phyloP scores from a whole-genome alignment of 2,113 vertebrate genomes.

The Bos taurus region DNA sequence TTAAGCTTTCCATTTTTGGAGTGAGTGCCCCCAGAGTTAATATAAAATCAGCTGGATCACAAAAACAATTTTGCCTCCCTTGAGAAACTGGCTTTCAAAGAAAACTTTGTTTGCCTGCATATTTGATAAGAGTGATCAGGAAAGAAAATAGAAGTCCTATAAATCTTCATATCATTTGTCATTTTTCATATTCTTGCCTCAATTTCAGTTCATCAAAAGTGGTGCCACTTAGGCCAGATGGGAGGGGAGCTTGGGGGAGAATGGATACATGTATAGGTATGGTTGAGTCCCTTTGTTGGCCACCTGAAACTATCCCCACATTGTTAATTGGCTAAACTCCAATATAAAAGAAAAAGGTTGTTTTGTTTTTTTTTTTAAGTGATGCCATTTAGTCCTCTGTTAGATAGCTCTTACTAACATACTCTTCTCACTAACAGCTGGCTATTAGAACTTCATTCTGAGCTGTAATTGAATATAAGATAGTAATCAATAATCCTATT shows the following conservation, averaged over 20 bases:
- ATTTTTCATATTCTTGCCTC: not conserved
- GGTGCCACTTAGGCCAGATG: not conserved
- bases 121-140: not conserved
- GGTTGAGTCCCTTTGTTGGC: not conserved
- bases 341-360: not conserved
- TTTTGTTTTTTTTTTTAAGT: not conserved
- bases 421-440: not conserved
- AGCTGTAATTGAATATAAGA: not conserved
- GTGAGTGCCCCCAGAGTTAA: not conserved
- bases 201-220: not conserved
- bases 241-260: not conserved
- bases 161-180: not conserved
- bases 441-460: not conserved
- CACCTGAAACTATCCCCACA: not conserved
- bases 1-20: slow-evolving; percentile 30
- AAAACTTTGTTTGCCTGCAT: not conserved
- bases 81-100: slow-evolving; percentile 29
- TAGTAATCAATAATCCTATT: not conserved
- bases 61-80: slow-evolving; percentile 31
- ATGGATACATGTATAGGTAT: not conserved
- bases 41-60: not conserved
- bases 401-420: not conserved
- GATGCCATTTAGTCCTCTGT: not conserved
- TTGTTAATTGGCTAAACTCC: not conserved
- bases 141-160: not conserved